Evolutionary conservation across 2,113 vertebrate genomes (phyloP).

Genomic region (Protobothrops flavoviridis): DNA sequence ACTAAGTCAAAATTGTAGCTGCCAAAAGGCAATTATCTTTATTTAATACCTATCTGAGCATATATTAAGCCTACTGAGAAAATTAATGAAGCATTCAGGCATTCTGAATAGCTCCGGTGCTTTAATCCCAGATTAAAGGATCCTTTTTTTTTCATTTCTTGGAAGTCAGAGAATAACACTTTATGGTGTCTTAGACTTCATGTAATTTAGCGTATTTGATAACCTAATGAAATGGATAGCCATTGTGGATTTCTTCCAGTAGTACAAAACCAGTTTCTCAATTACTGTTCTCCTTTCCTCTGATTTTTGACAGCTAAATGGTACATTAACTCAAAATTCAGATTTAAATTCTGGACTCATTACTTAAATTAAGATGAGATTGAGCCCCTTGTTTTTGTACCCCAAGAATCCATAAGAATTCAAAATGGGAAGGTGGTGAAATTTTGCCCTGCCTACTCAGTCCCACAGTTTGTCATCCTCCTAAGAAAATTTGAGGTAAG

Average conservation of each 20-base stretch:
- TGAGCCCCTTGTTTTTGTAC: background rate
- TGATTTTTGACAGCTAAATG: background rate
- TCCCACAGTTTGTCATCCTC: background rate
- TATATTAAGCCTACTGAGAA: constrained; percentile 10
- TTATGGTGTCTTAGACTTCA: background rate
- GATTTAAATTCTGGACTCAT: background rate
- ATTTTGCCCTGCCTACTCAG: background rate
- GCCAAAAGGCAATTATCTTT: constrained; percentile 16
- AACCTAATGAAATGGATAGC: background rate
- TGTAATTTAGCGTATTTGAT: background rate
- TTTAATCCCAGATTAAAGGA: background rate
- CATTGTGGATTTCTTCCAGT: background rate
- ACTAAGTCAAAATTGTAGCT: background rate
- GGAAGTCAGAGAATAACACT: background rate
- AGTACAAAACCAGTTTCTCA: background rate
- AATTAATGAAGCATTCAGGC: constrained; percentile 23
- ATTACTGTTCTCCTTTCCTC: background rate
- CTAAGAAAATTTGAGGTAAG: background rate
- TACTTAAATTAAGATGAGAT: background rate
- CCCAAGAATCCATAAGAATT: background rate
- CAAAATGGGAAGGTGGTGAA: background rate
- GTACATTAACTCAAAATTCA: background rate
- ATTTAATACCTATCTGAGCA: constrained; percentile 15
- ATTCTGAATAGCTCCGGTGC: background rate
- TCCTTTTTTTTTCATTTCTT: constrained; percentile 9